Evolutionary conservation across 2,797 vertebrate species (phyloP).

Genomic region (Benthosema pterotum): DNA sequence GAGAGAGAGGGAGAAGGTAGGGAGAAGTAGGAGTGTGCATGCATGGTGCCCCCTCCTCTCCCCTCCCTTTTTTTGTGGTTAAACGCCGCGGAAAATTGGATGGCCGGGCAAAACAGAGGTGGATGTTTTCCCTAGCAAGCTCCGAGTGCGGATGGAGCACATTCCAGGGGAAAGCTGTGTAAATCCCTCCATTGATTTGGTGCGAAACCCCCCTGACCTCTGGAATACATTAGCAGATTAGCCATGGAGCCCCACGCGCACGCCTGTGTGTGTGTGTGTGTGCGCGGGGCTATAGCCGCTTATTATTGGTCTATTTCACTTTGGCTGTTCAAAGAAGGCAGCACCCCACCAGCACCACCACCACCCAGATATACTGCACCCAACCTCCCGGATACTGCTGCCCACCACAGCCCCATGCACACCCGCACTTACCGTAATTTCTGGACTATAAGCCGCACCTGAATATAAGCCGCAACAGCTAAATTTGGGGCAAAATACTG

Average conservation of each 20-base stretch:
- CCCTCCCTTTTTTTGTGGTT: conserved; percentile 65
- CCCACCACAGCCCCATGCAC: conserved; percentile 25
- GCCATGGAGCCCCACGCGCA: conserved; percentile 69
- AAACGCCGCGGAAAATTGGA: conserved; percentile 77
- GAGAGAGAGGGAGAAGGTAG: conserved; percentile 25
- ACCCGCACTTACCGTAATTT: conserved; percentile 19
- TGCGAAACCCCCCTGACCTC: conserved; percentile 82
- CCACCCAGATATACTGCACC: conserved; percentile 53
- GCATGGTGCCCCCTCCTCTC: conserved; percentile 38
- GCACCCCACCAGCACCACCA: background rate
- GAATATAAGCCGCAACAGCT: too few species aligned
- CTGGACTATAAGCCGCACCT: too few species aligned
- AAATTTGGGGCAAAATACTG: too few species aligned
- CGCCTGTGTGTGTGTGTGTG: conserved; percentile 61
- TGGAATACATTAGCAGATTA: conserved; percentile 87
- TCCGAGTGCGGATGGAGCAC: conserved; percentile 75
- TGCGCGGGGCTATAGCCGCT: conserved; percentile 47
- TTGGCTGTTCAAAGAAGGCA: conserved; percentile 41
- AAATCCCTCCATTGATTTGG: conserved; percentile 85
- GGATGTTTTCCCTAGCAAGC: conserved; percentile 72
- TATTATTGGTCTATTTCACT: conserved; percentile 58
- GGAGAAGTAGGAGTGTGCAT: conserved; percentile 39
- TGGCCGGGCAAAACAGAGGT: conserved; percentile 70
- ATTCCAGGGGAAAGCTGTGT: conserved; percentile 83
- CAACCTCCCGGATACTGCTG: conserved; percentile 35